Conservation (phyloP, 2,888 invertebrate genomes). For the Halocaridina rubra region DNA sequence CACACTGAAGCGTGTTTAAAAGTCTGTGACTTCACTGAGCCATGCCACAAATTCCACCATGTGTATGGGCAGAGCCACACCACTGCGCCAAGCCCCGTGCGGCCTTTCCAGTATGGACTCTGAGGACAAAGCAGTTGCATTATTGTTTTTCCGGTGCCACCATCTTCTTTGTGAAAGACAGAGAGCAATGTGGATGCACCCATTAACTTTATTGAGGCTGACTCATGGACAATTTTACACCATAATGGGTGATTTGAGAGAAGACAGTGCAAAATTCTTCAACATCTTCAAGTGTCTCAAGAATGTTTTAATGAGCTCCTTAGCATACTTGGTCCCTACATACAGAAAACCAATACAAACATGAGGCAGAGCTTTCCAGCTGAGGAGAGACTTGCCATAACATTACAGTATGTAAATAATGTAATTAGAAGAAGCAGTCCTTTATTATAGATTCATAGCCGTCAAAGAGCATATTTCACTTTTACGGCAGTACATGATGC, state of each 20-base stretch:
- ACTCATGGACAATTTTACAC: neutral
- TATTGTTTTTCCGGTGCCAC: neutral
- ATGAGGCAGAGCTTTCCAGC: conserved; percentile 5
- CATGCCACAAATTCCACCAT: no score
- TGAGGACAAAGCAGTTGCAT: neutral
- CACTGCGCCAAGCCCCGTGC: no score
- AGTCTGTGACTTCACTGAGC: no score
- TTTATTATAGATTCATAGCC: neutral
- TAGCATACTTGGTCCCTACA: neutral
- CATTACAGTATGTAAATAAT: neutral
- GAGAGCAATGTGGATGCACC: conserved; percentile 3
- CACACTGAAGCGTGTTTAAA: no score
- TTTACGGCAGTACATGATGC: neutral
- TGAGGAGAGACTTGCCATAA: conserved; percentile 7
- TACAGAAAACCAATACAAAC: neutral
- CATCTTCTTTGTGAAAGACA: neutral
- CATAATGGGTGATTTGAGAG: conserved; percentile 3
- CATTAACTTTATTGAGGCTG: neutral
- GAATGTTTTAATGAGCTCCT: conserved; percentile 1
- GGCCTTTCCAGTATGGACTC: conserved; percentile 19
- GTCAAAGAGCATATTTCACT: neutral
- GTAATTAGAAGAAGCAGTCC: neutral
- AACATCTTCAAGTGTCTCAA: neutral
- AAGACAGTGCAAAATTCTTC: neutral
- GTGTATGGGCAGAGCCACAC: no score